A percentile compares a stretch with the other conserved stretches of the same genome.
phyloP scores from a whole-genome alignment of 2,797 vertebrate genomes.

The Geotrypetes seraphini region DNA sequence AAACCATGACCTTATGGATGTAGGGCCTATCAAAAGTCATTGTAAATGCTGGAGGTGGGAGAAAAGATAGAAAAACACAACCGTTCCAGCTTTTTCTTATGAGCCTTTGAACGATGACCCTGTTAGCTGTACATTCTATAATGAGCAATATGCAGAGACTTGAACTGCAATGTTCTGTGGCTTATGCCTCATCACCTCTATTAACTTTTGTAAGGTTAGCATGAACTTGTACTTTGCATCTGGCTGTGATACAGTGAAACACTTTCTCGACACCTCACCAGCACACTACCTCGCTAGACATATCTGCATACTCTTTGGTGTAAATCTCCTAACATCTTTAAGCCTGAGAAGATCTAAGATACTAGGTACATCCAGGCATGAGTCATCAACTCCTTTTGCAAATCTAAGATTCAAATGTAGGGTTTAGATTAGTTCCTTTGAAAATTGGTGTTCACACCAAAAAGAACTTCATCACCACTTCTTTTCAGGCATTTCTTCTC shows the following conservation, averaged over 20 bases:
- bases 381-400: slow-evolving; percentile 37
- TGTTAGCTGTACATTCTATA: neutral
- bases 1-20: neutral
- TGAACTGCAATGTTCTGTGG: no score
- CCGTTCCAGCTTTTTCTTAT: no score
- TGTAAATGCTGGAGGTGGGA: no score
- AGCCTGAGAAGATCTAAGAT: no score
- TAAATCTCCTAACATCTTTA: no score
- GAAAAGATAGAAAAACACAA: no score
- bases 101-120: slow-evolving; percentile 2
- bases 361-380: slow-evolving; percentile 9
- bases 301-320: no score
- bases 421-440: slow-evolving; percentile 69
- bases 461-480: slow-evolving; percentile 39
- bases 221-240: neutral
- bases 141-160: neutral
- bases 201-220: neutral
- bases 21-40: neutral
- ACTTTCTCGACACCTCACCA: no score
- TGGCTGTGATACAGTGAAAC: no score
- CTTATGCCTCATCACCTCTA: no score
- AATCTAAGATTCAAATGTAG: slow-evolving; percentile 48
- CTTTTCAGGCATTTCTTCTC: slow-evolving; percentile 24
- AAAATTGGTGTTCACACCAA: slow-evolving; percentile 52
- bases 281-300: no score